Evolutionary conservation across 2,888 invertebrate genomes (phyloP).

Genomic region (Gastracanthus pulcherrimus): DNA sequence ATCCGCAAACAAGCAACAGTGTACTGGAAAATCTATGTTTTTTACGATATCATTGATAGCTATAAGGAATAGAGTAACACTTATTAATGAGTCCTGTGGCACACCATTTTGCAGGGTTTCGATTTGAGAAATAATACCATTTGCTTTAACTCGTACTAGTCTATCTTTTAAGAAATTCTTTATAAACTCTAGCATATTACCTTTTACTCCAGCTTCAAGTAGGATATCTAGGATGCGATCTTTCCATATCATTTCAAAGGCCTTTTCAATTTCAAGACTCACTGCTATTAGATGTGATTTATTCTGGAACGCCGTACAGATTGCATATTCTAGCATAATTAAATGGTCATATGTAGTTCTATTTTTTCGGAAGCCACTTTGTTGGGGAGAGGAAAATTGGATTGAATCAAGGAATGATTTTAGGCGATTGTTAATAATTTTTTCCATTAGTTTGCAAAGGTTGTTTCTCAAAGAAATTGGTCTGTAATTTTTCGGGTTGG

Average conservation of each 20-base stretch:
- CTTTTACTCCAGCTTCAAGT: too few relatives aligned
- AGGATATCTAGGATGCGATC: too few relatives aligned
- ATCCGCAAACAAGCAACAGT: too few relatives aligned
- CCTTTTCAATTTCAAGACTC: neutral
- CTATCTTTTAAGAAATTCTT: conserved; percentile 39
- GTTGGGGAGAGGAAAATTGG: neutral
- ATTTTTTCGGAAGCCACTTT: conserved; percentile 45
- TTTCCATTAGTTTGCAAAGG: conserved; percentile 53
- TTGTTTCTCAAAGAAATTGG: conserved; percentile 47
- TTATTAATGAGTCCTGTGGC: conserved; percentile 57
- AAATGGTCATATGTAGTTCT: conserved; percentile 35
- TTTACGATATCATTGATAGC: too few relatives aligned
- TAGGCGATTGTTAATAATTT: conserved; percentile 42
- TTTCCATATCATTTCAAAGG: too few relatives aligned
- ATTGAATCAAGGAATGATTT: conserved; percentile 17
- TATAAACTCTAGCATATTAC: conserved; percentile 36
- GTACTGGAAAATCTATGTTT: too few relatives aligned
- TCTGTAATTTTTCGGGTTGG: conserved; percentile 28
- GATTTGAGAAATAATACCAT: too few relatives aligned
- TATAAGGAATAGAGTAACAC: conserved; percentile 57
- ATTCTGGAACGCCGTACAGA: neutral
- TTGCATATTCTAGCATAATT: neutral
- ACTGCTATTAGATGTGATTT: neutral
- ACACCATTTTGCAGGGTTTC: conserved; percentile 50
- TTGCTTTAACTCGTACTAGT: too few relatives aligned